Percentiles rank a stretch among this genome's conserved stretches.
These are phyloP conservation scores for Anguilla japonica DNA, from an alignment of 2,113 vertebrate species.

Conservation along the genomic window DNA sequence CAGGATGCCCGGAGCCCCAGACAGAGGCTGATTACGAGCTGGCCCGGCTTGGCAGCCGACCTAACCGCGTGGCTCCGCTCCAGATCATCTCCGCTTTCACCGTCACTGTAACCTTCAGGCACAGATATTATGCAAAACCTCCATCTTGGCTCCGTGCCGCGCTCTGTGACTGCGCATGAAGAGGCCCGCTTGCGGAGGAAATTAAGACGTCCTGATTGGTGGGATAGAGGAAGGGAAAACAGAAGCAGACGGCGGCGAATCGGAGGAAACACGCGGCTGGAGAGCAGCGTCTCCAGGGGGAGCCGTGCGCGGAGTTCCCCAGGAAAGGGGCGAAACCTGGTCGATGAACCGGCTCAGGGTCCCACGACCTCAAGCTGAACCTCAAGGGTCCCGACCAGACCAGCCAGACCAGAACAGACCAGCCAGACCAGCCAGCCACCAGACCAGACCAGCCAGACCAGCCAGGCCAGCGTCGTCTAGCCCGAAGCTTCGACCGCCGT, in stretches of 20 bases:
- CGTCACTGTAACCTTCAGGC: constrained; percentile 29
- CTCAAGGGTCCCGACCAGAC: too few species aligned
- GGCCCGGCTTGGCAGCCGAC: not conserved
- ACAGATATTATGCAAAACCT: constrained; percentile 34
- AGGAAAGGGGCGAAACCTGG: not conserved
- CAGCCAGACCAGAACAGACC: too few species aligned
- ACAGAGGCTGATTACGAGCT: not conserved
- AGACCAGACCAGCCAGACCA: too few species aligned
- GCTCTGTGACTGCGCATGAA: constrained; percentile 23
- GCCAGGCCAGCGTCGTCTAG: too few species aligned
- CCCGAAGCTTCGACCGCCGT: not conserved
- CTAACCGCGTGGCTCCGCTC: not conserved
- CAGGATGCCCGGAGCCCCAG: too few species aligned
- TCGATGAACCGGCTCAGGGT: not conserved
- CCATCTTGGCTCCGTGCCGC: not conserved
- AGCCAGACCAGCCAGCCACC: too few species aligned
- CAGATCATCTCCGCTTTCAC: constrained; percentile 6
- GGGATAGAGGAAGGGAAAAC: not conserved
- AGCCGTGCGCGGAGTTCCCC: not conserved
- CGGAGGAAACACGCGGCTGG: not conserved
- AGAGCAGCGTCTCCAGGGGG: not conserved
- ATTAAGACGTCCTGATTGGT: not conserved
- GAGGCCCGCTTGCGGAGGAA: not conserved
- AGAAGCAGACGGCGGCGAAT: not conserved
- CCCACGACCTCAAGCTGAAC: not conserved